A percentile compares a stretch with the other conserved stretches of the same genome.
Conservation (phyloP, 2,888 invertebrate genomes). For the Philaethria dido region DNA sequence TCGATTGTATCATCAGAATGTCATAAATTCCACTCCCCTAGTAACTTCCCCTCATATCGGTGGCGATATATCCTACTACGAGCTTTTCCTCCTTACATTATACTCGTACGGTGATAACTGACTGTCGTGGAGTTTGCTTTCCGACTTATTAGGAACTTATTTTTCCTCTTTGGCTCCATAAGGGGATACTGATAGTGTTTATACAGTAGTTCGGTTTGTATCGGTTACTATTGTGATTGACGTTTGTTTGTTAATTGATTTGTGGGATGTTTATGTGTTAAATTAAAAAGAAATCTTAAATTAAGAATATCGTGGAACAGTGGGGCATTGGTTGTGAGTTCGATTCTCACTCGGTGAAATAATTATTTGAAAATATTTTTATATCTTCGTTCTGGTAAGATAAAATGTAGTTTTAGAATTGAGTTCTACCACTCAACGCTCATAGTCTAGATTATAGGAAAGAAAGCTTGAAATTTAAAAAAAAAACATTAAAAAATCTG, state of each 20-base stretch:
- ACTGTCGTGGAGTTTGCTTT: conserved; percentile 56
- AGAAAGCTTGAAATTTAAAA: no score
- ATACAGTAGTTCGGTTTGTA: conserved; percentile 17
- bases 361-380: no score
- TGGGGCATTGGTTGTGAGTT: no score
- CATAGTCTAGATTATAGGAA: no score
- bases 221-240: conserved; percentile 3
- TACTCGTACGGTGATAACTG: conserved; percentile 69
- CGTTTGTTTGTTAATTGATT: no score
- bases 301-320: no score
- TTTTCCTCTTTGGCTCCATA: conserved; percentile 22
- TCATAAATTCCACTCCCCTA: conserved; percentile 73
- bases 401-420: no score
- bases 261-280: not conserved
- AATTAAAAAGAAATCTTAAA: no score
- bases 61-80: conserved; percentile 60
- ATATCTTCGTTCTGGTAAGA: no score
- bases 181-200: conserved; percentile 19
- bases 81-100: conserved; percentile 77
- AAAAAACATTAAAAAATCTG: no score
- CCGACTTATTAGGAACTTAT: conserved; percentile 42
- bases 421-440: no score
- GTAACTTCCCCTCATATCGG: conserved; percentile 52
- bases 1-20: conserved; percentile 82
- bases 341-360: no score